Evolutionary conservation across 2,888 invertebrate genomes (phyloP), one percentile per base, ranked within the genome.

Genomic region (Smittia sp.): DNA sequence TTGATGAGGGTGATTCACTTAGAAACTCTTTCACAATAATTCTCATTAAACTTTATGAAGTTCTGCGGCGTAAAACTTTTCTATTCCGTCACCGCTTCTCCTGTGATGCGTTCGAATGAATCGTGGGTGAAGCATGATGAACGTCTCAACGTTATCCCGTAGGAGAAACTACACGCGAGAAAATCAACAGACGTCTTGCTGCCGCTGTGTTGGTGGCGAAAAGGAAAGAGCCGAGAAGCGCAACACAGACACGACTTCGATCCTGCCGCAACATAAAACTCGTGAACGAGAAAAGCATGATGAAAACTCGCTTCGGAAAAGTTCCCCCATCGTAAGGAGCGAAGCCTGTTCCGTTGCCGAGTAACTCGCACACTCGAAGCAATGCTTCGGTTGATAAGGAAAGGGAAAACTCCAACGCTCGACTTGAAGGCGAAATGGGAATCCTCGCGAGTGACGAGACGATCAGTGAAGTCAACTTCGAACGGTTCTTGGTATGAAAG

Each of bases 351-450:
- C 22, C 4, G 15, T n/a, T n/a, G 15, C 11, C 18, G 22, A 38
- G 7, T 13, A 46, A 15, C 46, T 46, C 15, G 15, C 46, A 46
- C 46, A 15, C 46, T 15, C n/a, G 22, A 7, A 58, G 46, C 15
- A 72, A 70, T 18, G 15, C 38, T 39, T 70, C 68, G 46, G 22
- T 1, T 63, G 24, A 27, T 20, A 27, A 25, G 58, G 27, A 54
- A 39, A 62, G 58, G 72, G 72, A 72, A 72, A 72, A 72, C 39
- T 72, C 58, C 24, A 72, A 72, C 38, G 72, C 58, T 15, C 39
- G 72, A 62, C 25, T 13, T 22, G 24, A 62, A 72, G n/a, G 62
- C 22, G 62, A 62, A 72, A 54, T 41, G 2, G 32, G 32, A 32
- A 32, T 46, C 46, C 46, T 15, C 9, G 3, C 46, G 46, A 46